Evolutionary conservation across 2,888 invertebrate species (phyloP).

Genomic region (Eurytoma californica): DNA sequence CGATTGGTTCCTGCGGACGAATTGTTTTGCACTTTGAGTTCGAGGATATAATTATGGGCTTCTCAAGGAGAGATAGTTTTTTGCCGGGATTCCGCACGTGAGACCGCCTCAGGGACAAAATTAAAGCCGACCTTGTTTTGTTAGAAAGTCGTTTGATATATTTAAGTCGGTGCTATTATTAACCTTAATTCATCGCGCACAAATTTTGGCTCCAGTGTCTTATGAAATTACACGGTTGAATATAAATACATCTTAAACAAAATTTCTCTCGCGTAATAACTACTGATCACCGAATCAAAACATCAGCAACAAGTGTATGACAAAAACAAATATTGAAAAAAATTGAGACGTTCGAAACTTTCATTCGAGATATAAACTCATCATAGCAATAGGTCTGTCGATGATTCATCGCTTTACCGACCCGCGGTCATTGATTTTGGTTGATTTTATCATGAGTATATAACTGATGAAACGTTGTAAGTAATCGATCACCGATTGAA

Average conservation of each 20-base stretch:
- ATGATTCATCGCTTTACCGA: background rate
- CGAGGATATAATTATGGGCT: background rate
- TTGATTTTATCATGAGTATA: slow-evolving; percentile 9
- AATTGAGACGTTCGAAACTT: slow-evolving; percentile 1
- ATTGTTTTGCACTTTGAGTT: background rate
- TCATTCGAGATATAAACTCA: background rate
- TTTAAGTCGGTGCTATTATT: too few species aligned
- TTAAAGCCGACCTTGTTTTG: too few species aligned
- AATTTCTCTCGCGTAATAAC: too few species aligned
- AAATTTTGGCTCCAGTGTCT: too few species aligned
- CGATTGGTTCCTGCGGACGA: slow-evolving; percentile 22
- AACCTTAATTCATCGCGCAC: too few species aligned
- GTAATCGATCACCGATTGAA: background rate
- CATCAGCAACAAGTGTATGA: too few species aligned
- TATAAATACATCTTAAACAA: too few species aligned
- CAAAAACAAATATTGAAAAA: background rate
- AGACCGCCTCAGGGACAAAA: too few species aligned
- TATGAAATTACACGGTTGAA: too few species aligned
- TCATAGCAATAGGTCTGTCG: background rate
- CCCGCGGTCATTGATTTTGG: slow-evolving; percentile 5
- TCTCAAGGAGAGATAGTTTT: background rate
- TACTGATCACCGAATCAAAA: too few species aligned
- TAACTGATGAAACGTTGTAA: slow-evolving; percentile 10
- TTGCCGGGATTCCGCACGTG: too few species aligned
- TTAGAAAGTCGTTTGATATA: too few species aligned